Conservation (phyloP, 2,113 vertebrate genomes). For the Apteryx mantelli region DNA sequence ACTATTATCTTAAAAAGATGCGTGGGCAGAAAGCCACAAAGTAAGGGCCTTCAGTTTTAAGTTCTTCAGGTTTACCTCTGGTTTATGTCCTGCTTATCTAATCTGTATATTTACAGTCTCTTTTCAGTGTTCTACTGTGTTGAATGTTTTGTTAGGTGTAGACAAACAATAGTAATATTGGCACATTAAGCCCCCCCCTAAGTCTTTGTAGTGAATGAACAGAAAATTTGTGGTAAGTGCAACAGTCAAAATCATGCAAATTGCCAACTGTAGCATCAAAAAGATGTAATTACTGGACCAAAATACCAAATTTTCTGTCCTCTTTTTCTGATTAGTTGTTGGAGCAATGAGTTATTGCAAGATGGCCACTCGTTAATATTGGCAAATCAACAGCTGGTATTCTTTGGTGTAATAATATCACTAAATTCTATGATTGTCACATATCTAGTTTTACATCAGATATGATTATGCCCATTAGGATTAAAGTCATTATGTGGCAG, state of each 20-base stretch:
- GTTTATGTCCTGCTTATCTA: not conserved
- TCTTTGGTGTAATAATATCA: slow-evolving; percentile 69
- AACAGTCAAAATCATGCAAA: slow-evolving; percentile 61
- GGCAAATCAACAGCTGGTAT: slow-evolving; percentile 69
- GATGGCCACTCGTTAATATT: slow-evolving; percentile 70
- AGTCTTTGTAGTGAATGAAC: slow-evolving; percentile 31
- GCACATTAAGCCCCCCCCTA: not conserved
- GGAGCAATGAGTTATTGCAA: slow-evolving; percentile 65
- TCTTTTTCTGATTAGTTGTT: slow-evolving; percentile 58
- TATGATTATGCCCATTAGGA: slow-evolving; percentile 71
- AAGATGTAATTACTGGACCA: slow-evolving; percentile 63
- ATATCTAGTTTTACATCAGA: slow-evolving; percentile 63
- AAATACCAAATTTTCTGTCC: slow-evolving; percentile 59
- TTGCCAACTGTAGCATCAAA: slow-evolving; percentile 60
- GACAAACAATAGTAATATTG: not conserved
- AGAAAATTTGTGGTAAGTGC: slow-evolving; percentile 31
- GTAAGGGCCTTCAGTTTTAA: not conserved
- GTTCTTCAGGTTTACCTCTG: not conserved
- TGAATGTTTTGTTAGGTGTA: not conserved
- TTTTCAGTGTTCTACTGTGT: not conserved
- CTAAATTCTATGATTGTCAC: slow-evolving; percentile 61
- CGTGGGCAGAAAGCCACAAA: not conserved
- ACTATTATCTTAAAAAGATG: not conserved
- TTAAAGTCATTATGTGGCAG: slow-evolving; percentile 60
- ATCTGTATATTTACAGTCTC: not conserved